Conservation (phyloP, 2,888 invertebrate genomes). For the Himalopsyche japonica region DNA sequence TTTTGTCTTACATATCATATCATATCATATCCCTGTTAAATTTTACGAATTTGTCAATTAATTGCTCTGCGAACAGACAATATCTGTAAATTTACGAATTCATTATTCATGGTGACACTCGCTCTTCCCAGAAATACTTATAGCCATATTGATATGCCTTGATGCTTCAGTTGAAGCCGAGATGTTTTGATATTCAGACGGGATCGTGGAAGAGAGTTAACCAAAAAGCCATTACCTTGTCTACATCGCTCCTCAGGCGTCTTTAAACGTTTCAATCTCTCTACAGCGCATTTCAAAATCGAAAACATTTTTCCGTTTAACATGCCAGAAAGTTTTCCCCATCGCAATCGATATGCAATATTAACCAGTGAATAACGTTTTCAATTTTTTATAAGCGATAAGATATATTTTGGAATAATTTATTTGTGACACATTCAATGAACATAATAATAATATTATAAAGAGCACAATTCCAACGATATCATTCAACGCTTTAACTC, state of each 20-base stretch:
- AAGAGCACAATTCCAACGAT: no score
- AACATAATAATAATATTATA: no score
- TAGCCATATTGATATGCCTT: neutral
- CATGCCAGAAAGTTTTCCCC: neutral
- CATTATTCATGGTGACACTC: neutral
- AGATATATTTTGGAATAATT: no score
- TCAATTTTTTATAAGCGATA: no score
- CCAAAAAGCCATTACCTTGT: neutral
- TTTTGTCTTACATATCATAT: no score
- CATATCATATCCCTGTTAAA: no score
- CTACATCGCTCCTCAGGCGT: neutral
- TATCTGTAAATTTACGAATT: neutral
- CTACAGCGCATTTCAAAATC: neutral
- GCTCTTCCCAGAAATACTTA: neutral
- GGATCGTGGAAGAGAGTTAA: neutral
- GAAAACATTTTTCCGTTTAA: neutral
- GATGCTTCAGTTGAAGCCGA: neutral
- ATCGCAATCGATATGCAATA: neutral
- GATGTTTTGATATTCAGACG: neutral
- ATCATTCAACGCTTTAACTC: no score
- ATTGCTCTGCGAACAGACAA: no score
- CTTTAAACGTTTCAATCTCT: neutral
- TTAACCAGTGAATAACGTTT: no score
- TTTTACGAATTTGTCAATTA: no score
- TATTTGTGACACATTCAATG: no score